phyloP scores from a whole-genome alignment of 2,113 vertebrate genomes.

The Dinomys branickii region DNA sequence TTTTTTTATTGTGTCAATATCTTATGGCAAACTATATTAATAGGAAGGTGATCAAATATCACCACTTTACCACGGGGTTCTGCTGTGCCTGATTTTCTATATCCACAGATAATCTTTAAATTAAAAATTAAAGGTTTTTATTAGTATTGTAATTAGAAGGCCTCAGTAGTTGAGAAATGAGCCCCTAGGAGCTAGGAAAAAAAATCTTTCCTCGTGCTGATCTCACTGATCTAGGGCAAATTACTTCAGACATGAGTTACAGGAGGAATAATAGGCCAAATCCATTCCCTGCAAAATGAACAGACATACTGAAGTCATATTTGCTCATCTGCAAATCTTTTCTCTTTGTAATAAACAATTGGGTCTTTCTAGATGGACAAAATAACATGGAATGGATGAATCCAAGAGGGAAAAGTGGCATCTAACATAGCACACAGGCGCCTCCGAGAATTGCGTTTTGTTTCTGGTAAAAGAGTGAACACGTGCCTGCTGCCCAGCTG shows the following conservation, averaged over 20 bases:
- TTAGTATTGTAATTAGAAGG: slow-evolving; percentile 36
- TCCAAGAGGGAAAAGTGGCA: not conserved
- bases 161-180: not conserved
- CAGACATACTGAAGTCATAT: not conserved
- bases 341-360: not conserved
- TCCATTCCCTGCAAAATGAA: slow-evolving; percentile 41
- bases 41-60: not conserved
- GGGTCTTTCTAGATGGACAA: not conserved
- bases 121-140: slow-evolving; percentile 23
- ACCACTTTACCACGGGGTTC: not conserved
- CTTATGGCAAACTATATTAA: slow-evolving; percentile 22
- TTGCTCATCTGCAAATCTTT: not conserved
- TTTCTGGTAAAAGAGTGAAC: slow-evolving; percentile 3
- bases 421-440: not conserved
- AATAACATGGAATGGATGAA: slow-evolving; percentile 13
- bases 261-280: not conserved
- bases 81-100: not conserved
- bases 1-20: not conserved
- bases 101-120: slow-evolving; percentile 31
- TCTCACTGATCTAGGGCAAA: slow-evolving; percentile 43
- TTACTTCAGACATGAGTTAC: slow-evolving; percentile 32
- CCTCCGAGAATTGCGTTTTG: not conserved
- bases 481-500: slow-evolving; percentile 51
- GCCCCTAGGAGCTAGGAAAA: not conserved
- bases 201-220: not conserved